Percentiles rank a stretch among this genome's conserved stretches.
Evolutionary conservation across 2,113 vertebrate genomes (phyloP).

Genomic region (Callorhinus ursinus): DNA sequence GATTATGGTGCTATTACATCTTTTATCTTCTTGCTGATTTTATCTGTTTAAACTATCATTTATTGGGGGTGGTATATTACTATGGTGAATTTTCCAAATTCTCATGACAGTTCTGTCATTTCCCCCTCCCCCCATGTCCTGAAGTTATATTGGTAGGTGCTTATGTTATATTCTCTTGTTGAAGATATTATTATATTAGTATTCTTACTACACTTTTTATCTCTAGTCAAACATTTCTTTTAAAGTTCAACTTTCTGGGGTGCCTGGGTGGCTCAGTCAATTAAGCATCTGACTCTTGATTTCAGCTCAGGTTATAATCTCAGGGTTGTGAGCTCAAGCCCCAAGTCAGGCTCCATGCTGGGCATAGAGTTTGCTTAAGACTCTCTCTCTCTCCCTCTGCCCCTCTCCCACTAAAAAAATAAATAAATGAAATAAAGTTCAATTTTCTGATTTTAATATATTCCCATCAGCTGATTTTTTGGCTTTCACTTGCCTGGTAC

Average conservation of each 20-base stretch:
- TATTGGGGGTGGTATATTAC: background rate
- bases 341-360: accelerated
- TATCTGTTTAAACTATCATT: background rate
- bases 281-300: background rate
- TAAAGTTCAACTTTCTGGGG: background rate
- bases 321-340: background rate
- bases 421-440: background rate
- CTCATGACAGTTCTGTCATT: background rate
- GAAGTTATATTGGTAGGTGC: background rate
- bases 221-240: background rate
- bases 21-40: background rate
- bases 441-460: background rate
- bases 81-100: background rate
- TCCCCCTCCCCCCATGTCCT: background rate
- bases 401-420: background rate
- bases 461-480: background rate
- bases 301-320: background rate
- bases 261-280: background rate
- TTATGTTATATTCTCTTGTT: background rate
- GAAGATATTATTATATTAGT: background rate
- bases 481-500: background rate
- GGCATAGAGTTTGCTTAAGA: background rate
- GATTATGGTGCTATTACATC: background rate
- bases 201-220: background rate
- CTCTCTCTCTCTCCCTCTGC: background rate